A percentile compares a stretch with the other conserved stretches of the same genome.
phyloP scores from a whole-genome alignment of 1,140 invertebrate species.

The Drosophila kohkoa region DNA sequence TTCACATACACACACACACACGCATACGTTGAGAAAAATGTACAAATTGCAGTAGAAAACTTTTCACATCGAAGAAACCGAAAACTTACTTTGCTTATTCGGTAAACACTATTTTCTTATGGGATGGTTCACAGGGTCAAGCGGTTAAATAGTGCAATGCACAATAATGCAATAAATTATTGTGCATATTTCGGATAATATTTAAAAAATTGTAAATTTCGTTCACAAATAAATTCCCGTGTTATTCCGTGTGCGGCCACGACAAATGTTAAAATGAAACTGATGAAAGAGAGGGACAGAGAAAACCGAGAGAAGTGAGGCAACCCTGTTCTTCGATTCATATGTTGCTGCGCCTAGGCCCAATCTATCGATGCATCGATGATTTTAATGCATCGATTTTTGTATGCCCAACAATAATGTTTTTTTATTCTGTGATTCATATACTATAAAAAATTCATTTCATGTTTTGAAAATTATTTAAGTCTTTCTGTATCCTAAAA shows the following conservation, averaged over 20 bases:
- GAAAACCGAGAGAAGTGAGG: slow-evolving; percentile 38
- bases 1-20: slow-evolving; percentile 43
- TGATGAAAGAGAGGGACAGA: slow-evolving; percentile 51
- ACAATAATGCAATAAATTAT: slow-evolving; percentile 63
- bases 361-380: not conserved
- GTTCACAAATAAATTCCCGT: slow-evolving; percentile 43
- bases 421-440: no score
- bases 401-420: no score
- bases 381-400: not conserved
- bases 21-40: slow-evolving; percentile 77
- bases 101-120: slow-evolving; percentile 23
- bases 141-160: slow-evolving; percentile 50
- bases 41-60: slow-evolving; percentile 76
- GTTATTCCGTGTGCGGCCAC: slow-evolving; percentile 54
- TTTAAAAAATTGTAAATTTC: slow-evolving; percentile 36
- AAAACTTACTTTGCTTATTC: slow-evolving; percentile 47
- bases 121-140: slow-evolving; percentile 14
- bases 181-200: slow-evolving; percentile 66
- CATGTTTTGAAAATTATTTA: no score
- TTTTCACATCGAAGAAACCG: slow-evolving; percentile 65
- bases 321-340: slow-evolving; percentile 37
- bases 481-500: no score
- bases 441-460: no score
- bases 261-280: slow-evolving; percentile 57
- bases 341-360: slow-evolving; percentile 17